These are phyloP conservation scores for Cephus pygmeus DNA, from an alignment of 2,888 invertebrate species.

Conservation along the genomic window DNA sequence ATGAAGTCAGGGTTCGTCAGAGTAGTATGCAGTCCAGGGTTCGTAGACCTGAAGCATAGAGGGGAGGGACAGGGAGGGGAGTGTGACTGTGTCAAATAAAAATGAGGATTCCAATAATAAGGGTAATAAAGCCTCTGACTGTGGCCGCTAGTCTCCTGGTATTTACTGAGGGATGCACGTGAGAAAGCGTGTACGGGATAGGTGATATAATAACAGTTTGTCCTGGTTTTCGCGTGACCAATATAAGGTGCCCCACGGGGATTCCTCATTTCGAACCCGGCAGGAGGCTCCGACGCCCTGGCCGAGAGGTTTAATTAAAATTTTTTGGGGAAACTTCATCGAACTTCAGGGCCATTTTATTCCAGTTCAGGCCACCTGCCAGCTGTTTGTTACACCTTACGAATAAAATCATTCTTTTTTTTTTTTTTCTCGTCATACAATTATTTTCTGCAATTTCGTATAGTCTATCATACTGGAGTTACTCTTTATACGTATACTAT, in stretches of 20 bases:
- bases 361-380: not conserved
- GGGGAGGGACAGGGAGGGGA: no score
- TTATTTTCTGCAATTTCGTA: no score
- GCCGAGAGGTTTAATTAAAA: slow-evolving; percentile 47
- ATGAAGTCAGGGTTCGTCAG: no score
- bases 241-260: slow-evolving; percentile 49
- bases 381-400: not conserved
- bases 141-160: not conserved
- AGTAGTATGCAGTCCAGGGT: no score
- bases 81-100: no score
- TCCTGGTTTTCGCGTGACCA: slow-evolving; percentile 51
- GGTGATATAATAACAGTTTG: slow-evolving; percentile 35
- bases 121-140: no score
- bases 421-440: no score
- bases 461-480: no score
- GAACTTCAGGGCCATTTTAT: not conserved
- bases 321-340: slow-evolving; percentile 31
- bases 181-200: not conserved
- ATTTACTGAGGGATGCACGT: not conserved
- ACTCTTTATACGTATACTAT: no score
- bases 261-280: slow-evolving; percentile 48
- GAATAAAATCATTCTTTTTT: not conserved
- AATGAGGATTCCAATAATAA: no score
- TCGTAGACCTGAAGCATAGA: no score
- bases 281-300: slow-evolving; percentile 44